Evolutionary conservation across 1,140 invertebrate genomes (phyloP).

Genomic region (Zaprionus tsacasi): DNA sequence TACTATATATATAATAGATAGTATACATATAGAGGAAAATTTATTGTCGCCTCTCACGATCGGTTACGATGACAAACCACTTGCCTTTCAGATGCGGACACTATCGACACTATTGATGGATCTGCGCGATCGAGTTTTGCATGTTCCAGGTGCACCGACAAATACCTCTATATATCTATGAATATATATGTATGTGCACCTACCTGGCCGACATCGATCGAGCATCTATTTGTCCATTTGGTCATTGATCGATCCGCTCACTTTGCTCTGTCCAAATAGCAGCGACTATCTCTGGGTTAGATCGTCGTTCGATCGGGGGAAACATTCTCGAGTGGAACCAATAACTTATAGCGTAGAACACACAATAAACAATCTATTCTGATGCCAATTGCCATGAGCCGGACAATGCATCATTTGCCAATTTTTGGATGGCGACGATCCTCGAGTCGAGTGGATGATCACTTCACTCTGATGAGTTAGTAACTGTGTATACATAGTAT

Average conservation of each 20-base stretch:
- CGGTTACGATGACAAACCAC: slow-evolving; percentile 32
- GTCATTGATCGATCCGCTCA: slow-evolving; percentile 51
- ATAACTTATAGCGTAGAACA: slow-evolving; percentile 42
- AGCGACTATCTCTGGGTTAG: background rate
- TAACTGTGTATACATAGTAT: background rate
- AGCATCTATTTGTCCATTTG: slow-evolving; percentile 43
- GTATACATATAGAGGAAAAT: slow-evolving; percentile 12
- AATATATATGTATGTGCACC: background rate
- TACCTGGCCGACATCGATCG: slow-evolving; percentile 26
- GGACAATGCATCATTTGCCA: slow-evolving; percentile 28
- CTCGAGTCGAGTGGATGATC: slow-evolving; percentile 15
- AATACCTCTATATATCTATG: slow-evolving; percentile 12
- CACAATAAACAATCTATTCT: slow-evolving; percentile 54
- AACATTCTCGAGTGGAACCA: slow-evolving; percentile 41
- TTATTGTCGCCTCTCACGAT: slow-evolving; percentile 17
- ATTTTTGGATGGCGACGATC: slow-evolving; percentile 1
- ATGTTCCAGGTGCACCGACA: slow-evolving; percentile 1
- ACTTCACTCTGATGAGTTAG: background rate
- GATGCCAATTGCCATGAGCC: slow-evolving; percentile 39
- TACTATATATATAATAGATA: background rate
- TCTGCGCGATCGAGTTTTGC: slow-evolving; percentile 31
- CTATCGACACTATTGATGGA: slow-evolving; percentile 35
- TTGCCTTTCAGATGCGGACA: slow-evolving; percentile 24
- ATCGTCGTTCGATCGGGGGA: background rate
- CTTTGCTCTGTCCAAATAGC: slow-evolving; percentile 49